Evolutionary conservation across 2,113 vertebrate species (phyloP), one percentile per base, ranked within the genome.

Genomic region (Athene cunicularia): DNA sequence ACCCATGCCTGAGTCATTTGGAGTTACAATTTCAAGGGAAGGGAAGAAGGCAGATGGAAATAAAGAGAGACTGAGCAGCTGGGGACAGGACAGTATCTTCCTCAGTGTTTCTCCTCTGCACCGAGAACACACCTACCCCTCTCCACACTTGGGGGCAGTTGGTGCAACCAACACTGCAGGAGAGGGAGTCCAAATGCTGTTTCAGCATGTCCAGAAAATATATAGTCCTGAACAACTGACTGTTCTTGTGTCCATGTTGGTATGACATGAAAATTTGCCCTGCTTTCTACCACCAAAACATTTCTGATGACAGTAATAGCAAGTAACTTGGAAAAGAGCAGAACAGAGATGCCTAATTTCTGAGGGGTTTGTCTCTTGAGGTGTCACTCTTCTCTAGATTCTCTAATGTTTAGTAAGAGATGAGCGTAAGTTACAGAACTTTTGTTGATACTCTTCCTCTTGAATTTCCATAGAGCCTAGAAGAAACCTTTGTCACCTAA

Each of bases 1-100:
- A 88, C 64, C 43, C 59, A 53, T 2, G 74, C 66, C 90, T 97
- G 90, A 95, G 94, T 68, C 39, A 94, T 95, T 53, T 81, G 79
- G 59, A 77, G 82, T 66, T 72, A 27, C 39, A 93, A 87, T 97
- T 94, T 96, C 88, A 94, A 92, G 60, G 80, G 59, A 97, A 94
- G 30, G 21, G 30, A 95, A 90, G 77, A 43, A 89, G 58, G 45
- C 41, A 95, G 88, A 88, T 33, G 39, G 60, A 96, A 96, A 83
- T 73, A 95, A 81, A 90, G 41, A 77, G 68, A 77, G 55, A 74
- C 49, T 71, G 50, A 70, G 76, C 58, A 90, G 60, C 71, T 84
- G 71, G 13, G 50, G 58, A 88, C 28, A 88, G n/a, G 35, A n/a
- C 11, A 82, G 1, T 79, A 75, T 22, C 67, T 62, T 86, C 43